Base-by-base conservation (phyloP, 2,888 invertebrate species). In the Cheilosia vernalis region DNA sequence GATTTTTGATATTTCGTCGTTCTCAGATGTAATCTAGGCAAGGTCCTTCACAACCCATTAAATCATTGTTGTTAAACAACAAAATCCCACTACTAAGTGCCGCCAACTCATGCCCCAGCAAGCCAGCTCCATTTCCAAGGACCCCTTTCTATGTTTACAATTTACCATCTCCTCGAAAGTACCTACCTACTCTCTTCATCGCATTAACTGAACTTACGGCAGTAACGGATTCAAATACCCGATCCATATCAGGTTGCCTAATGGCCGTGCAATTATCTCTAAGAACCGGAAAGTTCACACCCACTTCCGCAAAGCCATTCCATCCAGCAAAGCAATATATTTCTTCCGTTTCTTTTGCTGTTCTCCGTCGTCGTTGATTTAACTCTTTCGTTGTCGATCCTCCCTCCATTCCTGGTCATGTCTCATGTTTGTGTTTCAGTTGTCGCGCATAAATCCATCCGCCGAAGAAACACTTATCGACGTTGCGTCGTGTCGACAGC, bases 181-280 rank as follows among this genome's bases (percentile, higher is more conserved):
- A 10, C 10, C 44, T n/a, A n/a, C 44, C n/a, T 44, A n/a, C 44
- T 17, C 17, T 6, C n/a, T 17, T 47, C 44, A 47, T 47, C 44
- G 44, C 44, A 44, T 44, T 44, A 44, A n/a, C 44, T 44, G 7
- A 44, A 17, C 15, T 17, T 44, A 6, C 44, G 7, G 17, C 7
- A 6, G 17, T 17, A 17, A 47, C 17, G n/a, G 17, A 30, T 40
- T 42, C 27, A 55, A 55, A 67, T 19, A 56, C 19, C 55, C 15
- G 44, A 55, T 47, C 30, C 30, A 44, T 69, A 69, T 79, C 72
- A 51, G 58, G 53, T 66, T 66, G 7, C 44, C 37, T 66, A 66
- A 79, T 79, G 73, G 66, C 51, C 51, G 33, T 66, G 33, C 66
- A 72, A 72, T 70, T 79, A 63, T 79, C 64, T 49, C 67, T 53